phyloP scores from a whole-genome alignment of 1,140 invertebrate genomes.

The Bombus haemorrhoidalis region DNA sequence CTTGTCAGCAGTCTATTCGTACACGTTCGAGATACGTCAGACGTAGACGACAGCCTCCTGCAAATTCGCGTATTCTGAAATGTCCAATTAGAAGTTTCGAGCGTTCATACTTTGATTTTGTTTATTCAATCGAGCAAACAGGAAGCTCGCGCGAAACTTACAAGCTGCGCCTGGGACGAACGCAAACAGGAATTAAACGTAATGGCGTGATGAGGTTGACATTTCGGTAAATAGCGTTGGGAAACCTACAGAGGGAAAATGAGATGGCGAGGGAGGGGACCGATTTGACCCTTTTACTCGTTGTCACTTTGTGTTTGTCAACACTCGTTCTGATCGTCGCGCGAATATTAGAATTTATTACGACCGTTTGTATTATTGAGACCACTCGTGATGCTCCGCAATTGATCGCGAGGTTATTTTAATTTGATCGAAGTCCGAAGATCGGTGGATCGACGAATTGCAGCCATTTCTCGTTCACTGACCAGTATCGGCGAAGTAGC shows the following conservation, averaged over 20 bases:
- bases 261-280: background rate
- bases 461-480: background rate
- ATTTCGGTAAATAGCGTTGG: background rate
- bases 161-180: background rate
- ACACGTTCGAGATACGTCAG: background rate
- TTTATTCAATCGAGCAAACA: constrained; percentile 36
- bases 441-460: background rate
- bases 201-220: background rate
- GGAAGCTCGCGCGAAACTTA: background rate
- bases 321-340: too few species aligned
- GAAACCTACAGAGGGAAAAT: background rate
- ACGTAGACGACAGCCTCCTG: too few species aligned
- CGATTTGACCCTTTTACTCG: background rate
- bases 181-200: constrained; percentile 28
- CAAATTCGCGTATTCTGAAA: constrained; percentile 1
- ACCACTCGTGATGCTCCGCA: background rate
- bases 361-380: background rate
- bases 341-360: constrained; percentile 6
- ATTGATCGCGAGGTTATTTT: constrained; percentile 1
- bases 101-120: constrained; percentile 39
- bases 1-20: background rate
- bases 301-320: too few species aligned
- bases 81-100: constrained; percentile 34
- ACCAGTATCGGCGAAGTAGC: background rate
- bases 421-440: background rate